Evolutionary conservation across 2,797 vertebrate species (phyloP), one percentile per base, ranked within the genome.

Genomic region (Melanotaenia maccullochi): DNA sequence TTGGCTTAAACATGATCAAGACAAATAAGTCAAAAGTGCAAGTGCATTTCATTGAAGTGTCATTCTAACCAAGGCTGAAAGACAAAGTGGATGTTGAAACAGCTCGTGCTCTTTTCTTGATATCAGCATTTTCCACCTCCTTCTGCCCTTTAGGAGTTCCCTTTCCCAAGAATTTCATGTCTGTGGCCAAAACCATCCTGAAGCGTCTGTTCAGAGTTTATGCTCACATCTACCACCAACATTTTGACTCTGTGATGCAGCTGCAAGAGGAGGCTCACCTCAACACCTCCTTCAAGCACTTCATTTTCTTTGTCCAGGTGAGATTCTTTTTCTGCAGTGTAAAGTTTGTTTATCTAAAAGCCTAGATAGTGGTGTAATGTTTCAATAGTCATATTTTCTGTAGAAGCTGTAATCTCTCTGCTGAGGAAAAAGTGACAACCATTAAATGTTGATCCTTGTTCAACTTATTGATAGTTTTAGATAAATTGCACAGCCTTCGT

Each of bases 211-310:
- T 99, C 92, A 93, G 97, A 1, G 97, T 98, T 60, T 99, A 98
- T 0, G 97, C 97, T 78, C 97, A 99, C 89, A 98, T 99, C 91
- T 98, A 98, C 92, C 97, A 99, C 88, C 97, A 98, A 92, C 97
- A 99, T 93, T 98, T 99, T 60, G 97, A 98, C 77, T 97, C 97
- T 0, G 97, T 98, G 86, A 98, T 97, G 95, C 95, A 97, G 94
- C 95, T 99, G 82, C 97, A 98, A 88, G 97, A 99, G 92, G 97
- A 99, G 92, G 97, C 97, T 38, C 97, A 99, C 82, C 97, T 98
- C 89, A 99, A 99, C 94, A 98, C 97, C 84, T 99, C 97, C 90
- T 99, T 99, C 92, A 98, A 99, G 93, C 97, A 98, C 94, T 99
- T 99, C 93, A 99, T 99, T 90, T 99, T 98, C 94, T 99, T 99